Evolutionary conservation across 2,113 vertebrate genomes (phyloP).

Genomic region (Acrocephalus kingi): DNA sequence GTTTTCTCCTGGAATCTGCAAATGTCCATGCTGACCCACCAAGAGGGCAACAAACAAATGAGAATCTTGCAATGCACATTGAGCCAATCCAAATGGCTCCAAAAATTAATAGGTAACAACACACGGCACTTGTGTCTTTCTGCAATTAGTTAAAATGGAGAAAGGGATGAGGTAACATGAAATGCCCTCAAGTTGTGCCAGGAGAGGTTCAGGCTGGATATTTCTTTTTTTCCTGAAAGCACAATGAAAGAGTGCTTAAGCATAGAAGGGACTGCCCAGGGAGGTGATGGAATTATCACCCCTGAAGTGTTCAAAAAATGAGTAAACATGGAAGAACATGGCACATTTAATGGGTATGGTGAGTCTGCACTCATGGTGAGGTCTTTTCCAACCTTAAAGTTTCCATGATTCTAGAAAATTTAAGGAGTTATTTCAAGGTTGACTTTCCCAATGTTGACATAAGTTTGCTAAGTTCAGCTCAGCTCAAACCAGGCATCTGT

Average conservation of each 20-base stretch:
- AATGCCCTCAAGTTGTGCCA: not conserved
- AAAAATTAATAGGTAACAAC: not conserved
- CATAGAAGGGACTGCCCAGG: not conserved
- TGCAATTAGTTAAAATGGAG: not conserved
- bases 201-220: not conserved
- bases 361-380: not conserved
- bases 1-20: not conserved
- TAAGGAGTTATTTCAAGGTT: not conserved
- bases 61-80: not conserved
- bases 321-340: accelerated
- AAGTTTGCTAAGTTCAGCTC: not conserved
- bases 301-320: not conserved
- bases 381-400: not conserved
- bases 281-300: not conserved
- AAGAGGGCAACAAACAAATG: not conserved
- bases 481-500: not conserved
- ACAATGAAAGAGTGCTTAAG: not conserved
- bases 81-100: not conserved
- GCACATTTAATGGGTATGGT: not conserved
- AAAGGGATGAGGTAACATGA: not conserved
- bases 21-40: not conserved
- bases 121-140: not conserved
- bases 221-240: not conserved
- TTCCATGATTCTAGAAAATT: not conserved
- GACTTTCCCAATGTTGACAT: not conserved